These are phyloP conservation scores for Xyliphius kryptos DNA, from an alignment of 2,113 vertebrate species.

Conservation along the genomic window DNA sequence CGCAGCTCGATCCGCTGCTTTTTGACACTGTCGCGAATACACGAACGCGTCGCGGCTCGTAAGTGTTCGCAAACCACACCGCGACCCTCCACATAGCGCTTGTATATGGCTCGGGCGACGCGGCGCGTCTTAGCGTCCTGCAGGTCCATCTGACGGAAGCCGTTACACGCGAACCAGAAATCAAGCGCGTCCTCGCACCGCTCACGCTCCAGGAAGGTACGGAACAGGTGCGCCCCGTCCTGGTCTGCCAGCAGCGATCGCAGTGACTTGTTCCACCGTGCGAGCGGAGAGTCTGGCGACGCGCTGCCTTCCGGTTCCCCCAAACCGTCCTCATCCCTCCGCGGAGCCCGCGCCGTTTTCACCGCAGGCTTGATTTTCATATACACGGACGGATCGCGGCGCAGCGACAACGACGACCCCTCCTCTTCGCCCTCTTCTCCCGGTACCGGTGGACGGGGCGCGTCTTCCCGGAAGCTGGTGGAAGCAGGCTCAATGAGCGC, in stretches of 20 bases:
- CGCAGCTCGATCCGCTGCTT: slow-evolving; percentile 90
- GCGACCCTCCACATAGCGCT: slow-evolving; percentile 94
- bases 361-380: slow-evolving; percentile 72
- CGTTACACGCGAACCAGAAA: slow-evolving; percentile 99
- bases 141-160: slow-evolving; percentile 96
- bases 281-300: slow-evolving; percentile 85
- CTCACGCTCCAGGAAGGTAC: slow-evolving; percentile 91
- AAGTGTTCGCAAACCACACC: slow-evolving; percentile 89
- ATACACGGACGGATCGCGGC: too few relatives aligned
- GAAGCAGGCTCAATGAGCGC: slow-evolving; percentile 77
- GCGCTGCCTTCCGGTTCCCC: slow-evolving; percentile 95
- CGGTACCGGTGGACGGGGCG: slow-evolving; percentile 90
- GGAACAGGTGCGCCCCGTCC: slow-evolving; percentile 91
- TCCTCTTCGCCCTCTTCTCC: slow-evolving; percentile 86
- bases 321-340: slow-evolving; percentile 85
- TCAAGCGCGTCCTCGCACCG: slow-evolving; percentile 92
- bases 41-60: slow-evolving; percentile 87
- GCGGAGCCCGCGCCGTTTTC: slow-evolving; percentile 57
- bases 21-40: slow-evolving; percentile 88
- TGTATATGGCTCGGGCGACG: slow-evolving; percentile 96
- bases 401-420: too few relatives aligned
- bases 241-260: slow-evolving; percentile 91
- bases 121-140: slow-evolving; percentile 91
- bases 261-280: slow-evolving; percentile 91
- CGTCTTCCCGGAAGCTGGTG: slow-evolving; percentile 95